A percentile compares a stretch with the other conserved stretches of the same genome.
phyloP scores from a whole-genome alignment of 1,140 invertebrate genomes.

The Psilanteris sp. region DNA sequence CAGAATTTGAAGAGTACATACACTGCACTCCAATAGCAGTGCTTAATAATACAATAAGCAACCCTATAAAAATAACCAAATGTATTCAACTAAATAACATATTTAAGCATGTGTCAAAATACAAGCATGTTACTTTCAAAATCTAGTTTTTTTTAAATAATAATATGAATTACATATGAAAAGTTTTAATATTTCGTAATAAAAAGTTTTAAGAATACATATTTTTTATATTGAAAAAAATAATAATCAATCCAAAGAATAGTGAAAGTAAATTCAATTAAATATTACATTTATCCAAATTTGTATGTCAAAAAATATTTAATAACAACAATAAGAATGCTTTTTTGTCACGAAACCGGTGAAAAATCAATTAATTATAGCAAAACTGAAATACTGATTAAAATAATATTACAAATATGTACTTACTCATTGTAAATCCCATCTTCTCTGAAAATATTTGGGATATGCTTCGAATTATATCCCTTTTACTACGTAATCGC shows the following conservation, averaged over 20 bases:
- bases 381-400: slow-evolving; percentile 16
- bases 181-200: too few relatives aligned
- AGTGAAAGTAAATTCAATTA: too few relatives aligned
- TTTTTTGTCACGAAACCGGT: slow-evolving; percentile 27
- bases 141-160: too few relatives aligned
- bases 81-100: too few relatives aligned
- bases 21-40: slow-evolving; percentile 79
- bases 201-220: too few relatives aligned
- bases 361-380: slow-evolving; percentile 40
- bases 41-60: slow-evolving; percentile 50
- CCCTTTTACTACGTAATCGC: slow-evolving; percentile 1
- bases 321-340: background rate
- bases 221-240: too few relatives aligned
- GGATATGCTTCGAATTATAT: slow-evolving; percentile 14
- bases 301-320: too few relatives aligned
- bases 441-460: slow-evolving; percentile 34
- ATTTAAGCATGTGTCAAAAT: too few relatives aligned
- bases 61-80: slow-evolving; percentile 28
- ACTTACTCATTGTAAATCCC: slow-evolving; percentile 48
- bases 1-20: slow-evolving; percentile 89
- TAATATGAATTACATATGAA: too few relatives aligned
- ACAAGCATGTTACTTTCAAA: too few relatives aligned
- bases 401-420: background rate
- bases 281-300: too few relatives aligned
- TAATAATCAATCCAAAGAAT: too few relatives aligned